A percentile compares a stretch with the other conserved stretches of the same genome.
Conservation (phyloP, 2,797 vertebrate genomes). For the Sebastes jordani region DNA sequence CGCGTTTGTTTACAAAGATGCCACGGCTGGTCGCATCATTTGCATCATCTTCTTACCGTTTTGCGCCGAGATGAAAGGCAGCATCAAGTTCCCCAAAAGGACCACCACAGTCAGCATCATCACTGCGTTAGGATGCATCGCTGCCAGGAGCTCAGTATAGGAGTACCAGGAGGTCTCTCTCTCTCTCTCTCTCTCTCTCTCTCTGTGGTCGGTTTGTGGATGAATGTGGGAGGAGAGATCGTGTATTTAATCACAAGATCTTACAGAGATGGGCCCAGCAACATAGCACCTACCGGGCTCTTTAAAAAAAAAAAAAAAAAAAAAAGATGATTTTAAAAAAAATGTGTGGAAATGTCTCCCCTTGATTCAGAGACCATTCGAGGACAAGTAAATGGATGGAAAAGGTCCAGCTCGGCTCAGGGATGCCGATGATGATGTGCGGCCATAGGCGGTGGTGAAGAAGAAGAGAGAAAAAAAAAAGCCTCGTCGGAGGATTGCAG, state of each 20-base stretch:
- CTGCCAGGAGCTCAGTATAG: conserved; percentile 49
- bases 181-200: not conserved
- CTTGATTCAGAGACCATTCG: conserved; percentile 28
- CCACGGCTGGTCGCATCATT: conserved; percentile 42
- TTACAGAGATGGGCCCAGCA: conserved; percentile 73
- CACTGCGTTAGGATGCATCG: conserved; percentile 76
- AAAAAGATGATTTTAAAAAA: conserved; percentile 13
- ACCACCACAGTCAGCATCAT: conserved; percentile 72
- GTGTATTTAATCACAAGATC: conserved; percentile 72
- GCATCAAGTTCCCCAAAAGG: conserved; percentile 79
- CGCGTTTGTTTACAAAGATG: conserved; percentile 30
- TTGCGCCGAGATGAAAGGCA: conserved; percentile 77
- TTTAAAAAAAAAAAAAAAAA: conserved; percentile 54
- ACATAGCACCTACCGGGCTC: conserved; percentile 62
- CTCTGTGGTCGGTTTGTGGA: conserved; percentile 14
- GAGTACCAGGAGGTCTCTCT: conserved; percentile 58
- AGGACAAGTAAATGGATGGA: conserved; percentile 36
- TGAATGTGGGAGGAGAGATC: conserved; percentile 74
- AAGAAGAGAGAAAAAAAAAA: conserved; percentile 10
- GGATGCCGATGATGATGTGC: conserved; percentile 76
- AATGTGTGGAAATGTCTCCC: conserved; percentile 20
- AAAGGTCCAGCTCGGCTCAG: conserved; percentile 65
- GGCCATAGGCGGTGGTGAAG: conserved; percentile 69
- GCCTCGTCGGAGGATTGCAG: conserved; percentile 76
- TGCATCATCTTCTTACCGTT: conserved; percentile 80